phyloP scores from a whole-genome alignment of 1,140 invertebrate genomes.

The Magallana gigas region DNA sequence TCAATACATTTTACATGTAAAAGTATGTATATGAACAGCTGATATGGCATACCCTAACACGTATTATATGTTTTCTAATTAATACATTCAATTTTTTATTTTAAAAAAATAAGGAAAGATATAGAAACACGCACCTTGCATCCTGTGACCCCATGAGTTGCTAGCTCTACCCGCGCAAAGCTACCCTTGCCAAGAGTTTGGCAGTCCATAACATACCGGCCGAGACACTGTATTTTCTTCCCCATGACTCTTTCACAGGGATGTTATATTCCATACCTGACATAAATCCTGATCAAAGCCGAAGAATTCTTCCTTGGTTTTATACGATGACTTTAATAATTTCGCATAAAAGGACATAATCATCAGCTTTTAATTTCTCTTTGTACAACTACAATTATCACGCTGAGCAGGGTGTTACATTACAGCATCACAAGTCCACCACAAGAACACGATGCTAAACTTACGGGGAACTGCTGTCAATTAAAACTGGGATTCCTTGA shows the following conservation, averaged over 20 bases:
- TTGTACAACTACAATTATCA: not conserved
- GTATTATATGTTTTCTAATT: too few relatives aligned
- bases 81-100: not conserved
- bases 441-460: not conserved
- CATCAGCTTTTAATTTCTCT: slow-evolving; percentile 19
- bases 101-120: not conserved
- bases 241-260: slow-evolving; percentile 67
- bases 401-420: not conserved
- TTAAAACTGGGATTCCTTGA: not conserved
- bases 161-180: slow-evolving; percentile 79
- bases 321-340: not conserved
- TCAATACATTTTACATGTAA: too few relatives aligned
- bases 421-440: not conserved
- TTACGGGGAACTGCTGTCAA: not conserved
- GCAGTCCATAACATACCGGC: slow-evolving; percentile 79
- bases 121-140: slow-evolving; percentile 73
- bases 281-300: slow-evolving; percentile 31
- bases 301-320: slow-evolving; percentile 32
- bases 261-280: slow-evolving; percentile 46
- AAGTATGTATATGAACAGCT: too few relatives aligned
- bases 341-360: slow-evolving; percentile 5
- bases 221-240: slow-evolving; percentile 79
- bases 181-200: slow-evolving; percentile 78
- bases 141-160: slow-evolving; percentile 76
- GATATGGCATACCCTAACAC: too few relatives aligned